Evolutionary conservation across 2,113 vertebrate species (phyloP).

Genomic region (Sinocyclocheilus grahami): DNA sequence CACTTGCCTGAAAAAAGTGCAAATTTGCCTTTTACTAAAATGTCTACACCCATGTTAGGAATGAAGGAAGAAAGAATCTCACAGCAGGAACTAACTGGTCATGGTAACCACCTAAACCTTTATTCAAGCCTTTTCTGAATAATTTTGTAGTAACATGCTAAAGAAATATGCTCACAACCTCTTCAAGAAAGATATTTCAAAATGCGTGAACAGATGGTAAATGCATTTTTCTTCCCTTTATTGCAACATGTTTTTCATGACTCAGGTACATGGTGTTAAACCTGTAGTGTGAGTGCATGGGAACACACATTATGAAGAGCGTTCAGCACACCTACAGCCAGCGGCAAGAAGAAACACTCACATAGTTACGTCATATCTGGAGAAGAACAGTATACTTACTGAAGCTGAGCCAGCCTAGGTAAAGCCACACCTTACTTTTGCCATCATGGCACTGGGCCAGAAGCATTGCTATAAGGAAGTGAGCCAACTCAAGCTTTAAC

Average conservation of each 20-base stretch:
- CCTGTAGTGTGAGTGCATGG: neutral
- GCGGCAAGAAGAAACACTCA: conserved; percentile 16
- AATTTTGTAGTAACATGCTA: conserved; percentile 53
- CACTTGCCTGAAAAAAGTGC: too few species aligned
- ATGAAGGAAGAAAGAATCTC: neutral
- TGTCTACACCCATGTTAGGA: too few species aligned
- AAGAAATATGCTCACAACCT: conserved; percentile 64
- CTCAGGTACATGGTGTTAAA: conserved; percentile 61
- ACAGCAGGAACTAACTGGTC: neutral
- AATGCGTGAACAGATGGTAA: conserved; percentile 53
- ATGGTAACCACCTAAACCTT: neutral
- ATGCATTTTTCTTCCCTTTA: conserved; percentile 52
- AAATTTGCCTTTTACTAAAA: too few species aligned
- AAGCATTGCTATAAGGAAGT: conserved; percentile 54
- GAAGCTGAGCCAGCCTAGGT: conserved; percentile 32
- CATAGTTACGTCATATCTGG: conserved; percentile 35
- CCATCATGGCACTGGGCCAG: conserved; percentile 53
- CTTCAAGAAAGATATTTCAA: conserved; percentile 20
- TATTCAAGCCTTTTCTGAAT: neutral
- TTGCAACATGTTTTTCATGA: conserved; percentile 61
- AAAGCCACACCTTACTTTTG: conserved; percentile 60
- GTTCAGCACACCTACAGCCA: conserved; percentile 23
- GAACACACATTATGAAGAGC: neutral
- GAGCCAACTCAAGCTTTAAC: conserved; percentile 60
- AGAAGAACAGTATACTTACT: conserved; percentile 2